These are phyloP conservation scores for Sorex maritimensis DNA, from an alignment of 2,797 vertebrate genomes.

Conservation along the genomic window DNA sequence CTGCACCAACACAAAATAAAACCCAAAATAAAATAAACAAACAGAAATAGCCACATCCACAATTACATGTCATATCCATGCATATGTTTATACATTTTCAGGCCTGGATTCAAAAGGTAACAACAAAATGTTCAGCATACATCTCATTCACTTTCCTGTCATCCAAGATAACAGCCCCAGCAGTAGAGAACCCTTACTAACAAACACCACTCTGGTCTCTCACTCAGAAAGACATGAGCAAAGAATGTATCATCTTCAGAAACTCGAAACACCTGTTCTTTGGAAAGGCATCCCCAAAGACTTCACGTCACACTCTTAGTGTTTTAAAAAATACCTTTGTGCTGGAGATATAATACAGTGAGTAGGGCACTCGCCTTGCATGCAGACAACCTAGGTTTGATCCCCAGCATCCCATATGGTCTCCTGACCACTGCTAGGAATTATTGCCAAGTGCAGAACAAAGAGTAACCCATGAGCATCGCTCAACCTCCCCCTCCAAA, in stretches of 20 bases:
- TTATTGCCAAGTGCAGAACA: too few relatives aligned
- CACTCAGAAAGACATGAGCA: background rate
- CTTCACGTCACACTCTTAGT: background rate
- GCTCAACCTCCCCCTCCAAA: too few relatives aligned
- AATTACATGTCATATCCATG: background rate
- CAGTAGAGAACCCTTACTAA: constrained; percentile 14
- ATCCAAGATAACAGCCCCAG: background rate
- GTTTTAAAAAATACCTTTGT: constrained; percentile 44
- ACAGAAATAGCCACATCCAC: background rate
- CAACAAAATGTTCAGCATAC: background rate
- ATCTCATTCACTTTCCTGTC: background rate
- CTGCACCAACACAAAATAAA: too few relatives aligned
- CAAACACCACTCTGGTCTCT: background rate
- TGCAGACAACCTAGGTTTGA: too few relatives aligned
- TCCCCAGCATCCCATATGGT: too few relatives aligned
- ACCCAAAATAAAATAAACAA: background rate
- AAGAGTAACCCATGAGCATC: too few relatives aligned
- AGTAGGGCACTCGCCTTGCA: too few relatives aligned
- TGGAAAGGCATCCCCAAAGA: constrained; percentile 41
- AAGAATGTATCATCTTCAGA: background rate
- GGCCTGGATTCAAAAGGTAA: background rate
- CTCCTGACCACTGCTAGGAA: too few relatives aligned
- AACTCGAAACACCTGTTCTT: background rate
- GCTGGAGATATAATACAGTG: too few relatives aligned
- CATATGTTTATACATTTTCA: background rate